These are phyloP conservation scores for Mionectes olivaceus DNA, from an alignment of 2,797 vertebrate genomes.

Conservation along the genomic window DNA sequence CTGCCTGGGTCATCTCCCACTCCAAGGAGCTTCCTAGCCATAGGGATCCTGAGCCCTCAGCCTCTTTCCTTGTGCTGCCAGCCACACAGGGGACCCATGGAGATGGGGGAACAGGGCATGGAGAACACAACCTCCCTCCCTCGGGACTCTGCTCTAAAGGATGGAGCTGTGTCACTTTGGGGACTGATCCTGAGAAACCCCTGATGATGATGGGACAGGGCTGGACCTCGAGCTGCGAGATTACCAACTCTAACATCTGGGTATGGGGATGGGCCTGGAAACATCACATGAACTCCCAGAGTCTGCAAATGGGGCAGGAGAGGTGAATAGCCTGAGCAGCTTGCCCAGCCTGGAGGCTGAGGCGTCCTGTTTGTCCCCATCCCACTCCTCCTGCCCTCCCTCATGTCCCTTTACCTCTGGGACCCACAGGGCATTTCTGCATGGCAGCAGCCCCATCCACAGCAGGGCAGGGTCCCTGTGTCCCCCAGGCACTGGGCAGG, in stretches of 20 bases:
- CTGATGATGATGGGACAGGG: not conserved
- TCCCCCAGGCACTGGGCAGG: not conserved
- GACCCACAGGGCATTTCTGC: not conserved
- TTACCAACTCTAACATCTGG: not conserved
- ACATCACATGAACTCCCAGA: not conserved
- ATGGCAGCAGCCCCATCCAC: not conserved
- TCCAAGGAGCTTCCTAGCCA: not conserved
- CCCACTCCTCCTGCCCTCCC: not conserved
- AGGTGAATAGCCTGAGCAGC: not conserved
- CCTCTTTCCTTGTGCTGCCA: not conserved
- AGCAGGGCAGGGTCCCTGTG: not conserved
- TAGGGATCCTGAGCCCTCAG: not conserved
- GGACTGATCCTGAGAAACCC: fast-evolving
- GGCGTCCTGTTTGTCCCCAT: not conserved
- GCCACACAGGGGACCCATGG: fast-evolving
- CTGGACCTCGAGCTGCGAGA: not conserved
- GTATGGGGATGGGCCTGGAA: not conserved
- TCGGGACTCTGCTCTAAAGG: not conserved
- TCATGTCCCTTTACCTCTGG: not conserved
- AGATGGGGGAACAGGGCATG: not conserved
- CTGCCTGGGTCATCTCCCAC: not conserved
- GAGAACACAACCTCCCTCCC: not conserved
- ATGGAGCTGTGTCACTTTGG: not conserved
- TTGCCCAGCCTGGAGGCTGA: not conserved
- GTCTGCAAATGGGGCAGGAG: not conserved